Evolutionary conservation across 2,113 vertebrate genomes (phyloP), one percentile per base, ranked within the genome.

Genomic region (Chaenocephalus aceratus): DNA sequence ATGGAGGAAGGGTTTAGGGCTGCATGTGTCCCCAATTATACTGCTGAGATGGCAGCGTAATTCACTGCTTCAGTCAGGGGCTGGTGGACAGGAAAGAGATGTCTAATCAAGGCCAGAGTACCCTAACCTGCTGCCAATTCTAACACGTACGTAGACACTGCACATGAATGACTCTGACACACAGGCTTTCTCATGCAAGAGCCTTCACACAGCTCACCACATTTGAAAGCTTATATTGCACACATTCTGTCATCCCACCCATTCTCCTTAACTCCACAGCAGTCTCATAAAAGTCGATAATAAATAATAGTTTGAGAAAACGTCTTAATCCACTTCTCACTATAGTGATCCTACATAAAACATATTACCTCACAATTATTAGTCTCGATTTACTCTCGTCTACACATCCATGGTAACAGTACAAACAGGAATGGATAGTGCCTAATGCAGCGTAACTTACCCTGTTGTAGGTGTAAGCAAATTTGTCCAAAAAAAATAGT

Each of bases 1-100:
- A 75, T 60, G 65, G 57, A n/a, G 45, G 34, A 70, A 71, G 75
- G 84, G 77, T 83, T 90, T 87, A 79, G 71, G 82, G 85, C 74
- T 76, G 82, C 94, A 95, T 93, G 82, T 95, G 94, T 95, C 94
- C 94, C 91, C 87, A 92, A 94, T 95, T 95, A 95, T 85, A 75
- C 30, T 10, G 44, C 21, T 0, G 56, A 84, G 88, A 89, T 89
- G 89, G 91, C 91, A 85, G 91, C 64, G 85, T 81, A 90, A 89
- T 92, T 89, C 91, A 83, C 80, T 79, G 86, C 82, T 91, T 77
- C 84, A 73, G 88, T 90, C 83, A 41, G 88, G 18, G 69, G 82
- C 80, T 77, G 83, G 84, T 83, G 81, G 86, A 90, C 21, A 60
- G 65, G 86, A 88, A 82, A 54, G 83, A 66, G 88, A 83, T 41